Base-by-base conservation (phyloP, 2,888 invertebrate genomes). In the Hemithea aestivaria region DNA sequence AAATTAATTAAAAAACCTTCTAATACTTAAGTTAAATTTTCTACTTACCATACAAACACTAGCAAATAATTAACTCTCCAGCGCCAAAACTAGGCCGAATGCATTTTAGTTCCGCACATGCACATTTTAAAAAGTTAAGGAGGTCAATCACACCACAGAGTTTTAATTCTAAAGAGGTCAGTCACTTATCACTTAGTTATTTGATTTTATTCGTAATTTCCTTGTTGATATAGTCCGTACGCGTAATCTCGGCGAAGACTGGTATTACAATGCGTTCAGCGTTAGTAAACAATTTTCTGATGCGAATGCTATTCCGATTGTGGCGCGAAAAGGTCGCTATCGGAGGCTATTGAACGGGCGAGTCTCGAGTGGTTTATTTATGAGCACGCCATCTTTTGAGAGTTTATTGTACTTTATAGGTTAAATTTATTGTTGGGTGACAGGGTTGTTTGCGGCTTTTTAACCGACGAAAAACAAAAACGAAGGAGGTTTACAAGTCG, bases 261-360 rank as follows among this genome's bases (percentile, higher is more conserved):
- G 56, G 57, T 47, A 60, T 51, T 51, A 65, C 62, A 69, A 66
- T 70, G 66, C 56, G 53, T 49, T 48, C 26, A 16, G 16, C 16
- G 38, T 39, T 49, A 34, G 66, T 74, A 76, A 73, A 77, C 70
- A 73, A 60, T 61, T 57, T 58, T 48, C 48, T 62, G 55, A 58
- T 62, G 56, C 62, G 62, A 57, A 60, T 52, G 56, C 48, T 42
- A 52, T 53, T 54, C 36, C 29, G 51, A 45, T 44, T 48, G 53
- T 59, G 58, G 62, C 63, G 63, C 58, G 62, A 65, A 58, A 58
- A 56, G 49, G 40, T 51, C 53, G 56, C 41, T 25, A 42, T 51
- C 54, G 45, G 58, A 67, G 64, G 67, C 67, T 72, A 72, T 73
- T 65, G 70, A 69, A 66, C 70, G 68, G 48, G 42, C 23, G 22